Conservation (phyloP, 2,888 invertebrate genomes). For the Stratiomys singularior region DNA sequence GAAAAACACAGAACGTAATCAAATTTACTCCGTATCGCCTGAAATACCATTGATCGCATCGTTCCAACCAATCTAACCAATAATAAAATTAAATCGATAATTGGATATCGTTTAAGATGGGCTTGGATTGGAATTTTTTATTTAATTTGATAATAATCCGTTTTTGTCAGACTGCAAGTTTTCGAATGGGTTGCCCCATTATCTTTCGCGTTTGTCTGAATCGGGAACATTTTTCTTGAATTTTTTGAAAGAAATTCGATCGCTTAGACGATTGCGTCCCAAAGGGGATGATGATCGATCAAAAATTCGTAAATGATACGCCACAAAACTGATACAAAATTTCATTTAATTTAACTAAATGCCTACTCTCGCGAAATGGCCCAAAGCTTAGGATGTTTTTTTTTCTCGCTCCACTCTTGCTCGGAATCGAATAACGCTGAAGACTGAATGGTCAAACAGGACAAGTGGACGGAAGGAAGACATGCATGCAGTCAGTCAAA, state of each 20-base stretch:
- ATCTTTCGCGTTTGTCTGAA: constrained; percentile 45
- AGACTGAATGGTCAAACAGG: background rate
- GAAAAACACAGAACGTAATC: background rate
- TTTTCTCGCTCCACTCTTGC: background rate
- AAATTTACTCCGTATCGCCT: background rate
- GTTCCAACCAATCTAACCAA: constrained; percentile 63
- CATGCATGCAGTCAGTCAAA: background rate
- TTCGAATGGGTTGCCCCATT: constrained; percentile 34
- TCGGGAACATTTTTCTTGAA: background rate
- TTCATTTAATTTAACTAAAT: constrained; percentile 46
- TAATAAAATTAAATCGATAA: constrained; percentile 67
- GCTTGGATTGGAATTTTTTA: constrained; percentile 35
- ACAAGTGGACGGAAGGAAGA: background rate
- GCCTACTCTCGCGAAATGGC: constrained; percentile 39
- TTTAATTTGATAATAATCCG: constrained; percentile 47
- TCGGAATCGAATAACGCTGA: background rate
- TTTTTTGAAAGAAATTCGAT: constrained; percentile 9
- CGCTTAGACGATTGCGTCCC: constrained; percentile 6
- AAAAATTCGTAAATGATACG: constrained; percentile 45
- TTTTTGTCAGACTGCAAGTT: constrained; percentile 22
- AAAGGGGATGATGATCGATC: constrained; percentile 37
- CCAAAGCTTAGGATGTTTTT: constrained; percentile 27
- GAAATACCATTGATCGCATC: background rate
- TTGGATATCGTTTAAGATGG: constrained; percentile 55
- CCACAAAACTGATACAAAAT: constrained; percentile 41